These are phyloP conservation scores for Mythimna impura DNA, from an alignment of 2,888 invertebrate species.

Conservation along the genomic window DNA sequence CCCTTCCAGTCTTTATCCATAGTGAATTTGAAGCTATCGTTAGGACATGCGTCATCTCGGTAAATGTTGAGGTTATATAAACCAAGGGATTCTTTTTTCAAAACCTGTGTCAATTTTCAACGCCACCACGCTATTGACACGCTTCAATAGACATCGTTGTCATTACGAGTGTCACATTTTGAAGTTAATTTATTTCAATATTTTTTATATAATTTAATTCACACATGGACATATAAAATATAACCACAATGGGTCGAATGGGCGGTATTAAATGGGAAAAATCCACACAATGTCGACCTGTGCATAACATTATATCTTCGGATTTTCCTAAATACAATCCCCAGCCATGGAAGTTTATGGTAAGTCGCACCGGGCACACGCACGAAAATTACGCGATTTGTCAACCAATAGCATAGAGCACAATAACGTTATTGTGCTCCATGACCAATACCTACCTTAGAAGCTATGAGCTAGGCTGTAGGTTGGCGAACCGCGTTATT, in stretches of 20 bases:
- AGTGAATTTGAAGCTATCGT: no score
- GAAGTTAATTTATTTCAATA: slow-evolving; percentile 40
- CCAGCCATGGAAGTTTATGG: slow-evolving; percentile 90
- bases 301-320: slow-evolving; percentile 90
- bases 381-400: neutral
- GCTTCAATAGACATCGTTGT: neutral
- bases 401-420: neutral
- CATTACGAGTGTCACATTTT: slow-evolving; percentile 44
- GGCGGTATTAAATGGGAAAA: slow-evolving; percentile 88
- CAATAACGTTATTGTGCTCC: no score
- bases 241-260: slow-evolving; percentile 79
- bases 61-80: no score
- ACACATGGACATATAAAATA: slow-evolving; percentile 48
- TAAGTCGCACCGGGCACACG: slow-evolving; percentile 66
- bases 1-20: no score
- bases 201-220: slow-evolving; percentile 39
- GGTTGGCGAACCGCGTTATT: no score
- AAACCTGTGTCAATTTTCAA: slow-evolving; percentile 15
- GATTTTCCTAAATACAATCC: slow-evolving; percentile 88
- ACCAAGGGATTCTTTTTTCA: slow-evolving; percentile 40
- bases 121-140: neutral
- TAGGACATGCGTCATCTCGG: no score
- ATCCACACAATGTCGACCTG: slow-evolving; percentile 81
- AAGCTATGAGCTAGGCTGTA: no score
- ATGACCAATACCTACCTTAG: no score